Base-by-base conservation (phyloP, 2,113 vertebrate genomes). In the Heterotilapia buettikoferi region DNA sequence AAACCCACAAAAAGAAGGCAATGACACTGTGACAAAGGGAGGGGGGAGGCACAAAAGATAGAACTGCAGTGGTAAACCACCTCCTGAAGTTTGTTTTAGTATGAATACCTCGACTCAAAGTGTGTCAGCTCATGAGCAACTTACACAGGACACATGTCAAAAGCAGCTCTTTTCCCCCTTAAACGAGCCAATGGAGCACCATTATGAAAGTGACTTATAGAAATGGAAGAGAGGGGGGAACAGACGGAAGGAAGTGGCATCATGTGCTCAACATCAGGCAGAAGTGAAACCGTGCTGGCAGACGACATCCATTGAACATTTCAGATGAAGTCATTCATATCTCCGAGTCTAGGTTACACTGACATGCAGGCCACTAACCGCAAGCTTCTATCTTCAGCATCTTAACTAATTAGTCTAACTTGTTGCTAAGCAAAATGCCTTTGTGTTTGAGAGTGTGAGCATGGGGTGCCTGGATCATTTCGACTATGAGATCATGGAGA, bases 251-350 rank as follows among this genome's bases (percentile, higher is more conserved):
- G 88, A 93, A 90, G 85, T 54, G 81, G 89, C 53, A 87, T 92
- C 91, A 92, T 89, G 91, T 91, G 89, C 50, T 85, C 21, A 14
- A 63, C 36, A 53, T 12, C 16, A 56, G 7, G 3, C 13, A 59
- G 88, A 94, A 95, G 91, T 91, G 91, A 95, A 95, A 93, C 63
- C 21, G 3, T 14, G 68, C 18, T 29, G 56, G 18, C 36, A 50
- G 13, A 82, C 3, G 33, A 3, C 59, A 45, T 61, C 90, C 93
- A 92, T 91, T 92, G 86, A 93, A 53, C 24, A 56, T 86, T 89
- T 87, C 80, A 16, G 73, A 88, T 80, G 11, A 89, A 90, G 54
- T 89, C 88, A 88, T 80, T 88, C 71, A 92, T 81, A 84, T 88
- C 82, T 84, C 40, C 14, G 50, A 13, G 63, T 63, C 54, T 6